These are phyloP conservation scores for Meghimatium bilineatum DNA, from an alignment of 2,888 invertebrate species.

Conservation along the genomic window DNA sequence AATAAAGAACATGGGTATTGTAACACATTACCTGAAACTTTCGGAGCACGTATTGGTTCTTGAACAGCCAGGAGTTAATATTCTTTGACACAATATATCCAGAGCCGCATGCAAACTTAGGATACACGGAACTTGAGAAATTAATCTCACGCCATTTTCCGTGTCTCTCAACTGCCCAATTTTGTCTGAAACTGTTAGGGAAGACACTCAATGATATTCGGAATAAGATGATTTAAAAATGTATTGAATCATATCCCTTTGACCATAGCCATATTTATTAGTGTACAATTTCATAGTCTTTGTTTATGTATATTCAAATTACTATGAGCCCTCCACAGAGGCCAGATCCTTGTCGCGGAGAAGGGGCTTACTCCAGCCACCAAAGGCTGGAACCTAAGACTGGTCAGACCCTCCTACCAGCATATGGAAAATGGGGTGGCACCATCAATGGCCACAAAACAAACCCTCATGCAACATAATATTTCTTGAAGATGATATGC, in stretches of 20 bases:
- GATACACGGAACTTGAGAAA: conserved; percentile 70
- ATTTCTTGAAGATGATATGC: too few relatives aligned
- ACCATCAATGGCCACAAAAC: too few relatives aligned
- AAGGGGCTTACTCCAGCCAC: too few relatives aligned
- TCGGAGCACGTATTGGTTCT: conserved; percentile 64
- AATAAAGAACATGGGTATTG: too few relatives aligned
- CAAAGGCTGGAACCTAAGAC: too few relatives aligned
- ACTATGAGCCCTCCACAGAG: too few relatives aligned
- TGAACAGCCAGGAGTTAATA: conserved; percentile 69
- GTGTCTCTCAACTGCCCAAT: conserved; percentile 74
- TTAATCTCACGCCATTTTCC: conserved; percentile 76
- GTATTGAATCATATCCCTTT: background rate
- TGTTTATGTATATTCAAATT: too few relatives aligned
- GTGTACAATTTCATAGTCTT: too few relatives aligned
- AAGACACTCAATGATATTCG: background rate
- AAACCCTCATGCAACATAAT: too few relatives aligned
- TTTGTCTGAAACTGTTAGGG: conserved; percentile 69
- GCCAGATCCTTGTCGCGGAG: too few relatives aligned
- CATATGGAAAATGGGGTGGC: too few relatives aligned
- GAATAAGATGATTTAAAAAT: background rate
- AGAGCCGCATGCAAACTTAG: conserved; percentile 76
- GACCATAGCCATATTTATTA: background rate
- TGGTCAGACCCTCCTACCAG: too few relatives aligned
- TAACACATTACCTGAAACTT: conserved; percentile 50
- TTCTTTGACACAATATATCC: conserved; percentile 73